These are phyloP conservation scores for Drosophila atripex DNA, from an alignment of 2,888 invertebrate species.

Conservation along the genomic window DNA sequence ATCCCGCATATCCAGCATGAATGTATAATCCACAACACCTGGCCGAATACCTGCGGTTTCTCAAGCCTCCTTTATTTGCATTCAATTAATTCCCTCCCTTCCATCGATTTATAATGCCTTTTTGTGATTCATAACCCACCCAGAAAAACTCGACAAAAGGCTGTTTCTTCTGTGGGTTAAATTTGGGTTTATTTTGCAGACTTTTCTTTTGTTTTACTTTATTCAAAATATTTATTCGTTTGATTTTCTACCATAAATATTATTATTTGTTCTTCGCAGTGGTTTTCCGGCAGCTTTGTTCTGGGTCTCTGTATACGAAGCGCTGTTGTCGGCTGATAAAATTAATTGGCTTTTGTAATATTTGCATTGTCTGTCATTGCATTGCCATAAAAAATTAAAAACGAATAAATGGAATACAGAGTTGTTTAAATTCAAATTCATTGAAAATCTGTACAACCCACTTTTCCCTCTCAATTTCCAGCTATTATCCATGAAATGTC, in stretches of 20 bases:
- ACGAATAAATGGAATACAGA: neutral
- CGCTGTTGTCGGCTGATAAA: constrained; percentile 35
- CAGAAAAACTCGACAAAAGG: neutral
- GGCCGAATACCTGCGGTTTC: constrained; percentile 27
- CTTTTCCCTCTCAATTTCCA: neutral
- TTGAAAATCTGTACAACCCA: neutral
- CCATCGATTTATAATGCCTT: neutral
- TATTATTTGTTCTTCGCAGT: constrained; percentile 25
- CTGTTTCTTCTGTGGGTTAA: neutral
- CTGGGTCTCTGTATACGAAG: constrained; percentile 11
- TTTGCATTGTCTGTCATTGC: constrained; percentile 19
- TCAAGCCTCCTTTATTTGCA: constrained; percentile 30
- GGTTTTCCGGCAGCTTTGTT: constrained; percentile 4
- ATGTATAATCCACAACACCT: constrained; percentile 31
- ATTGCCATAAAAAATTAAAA: neutral
- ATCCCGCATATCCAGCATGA: constrained; percentile 43
- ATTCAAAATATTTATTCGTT: constrained; percentile 27
- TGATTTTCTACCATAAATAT: constrained; percentile 36
- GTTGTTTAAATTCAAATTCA: neutral
- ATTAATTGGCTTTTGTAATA: constrained; percentile 36
- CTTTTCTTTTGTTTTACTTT: constrained; percentile 23
- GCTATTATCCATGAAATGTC: constrained; percentile 11
- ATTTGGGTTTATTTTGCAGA: constrained; percentile 3
- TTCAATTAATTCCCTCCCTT: constrained; percentile 29
- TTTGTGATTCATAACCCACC: constrained; percentile 13